These are phyloP conservation scores for Cataglyphis cursor DNA, from an alignment of 2,888 invertebrate species.

Conservation along the genomic window DNA sequence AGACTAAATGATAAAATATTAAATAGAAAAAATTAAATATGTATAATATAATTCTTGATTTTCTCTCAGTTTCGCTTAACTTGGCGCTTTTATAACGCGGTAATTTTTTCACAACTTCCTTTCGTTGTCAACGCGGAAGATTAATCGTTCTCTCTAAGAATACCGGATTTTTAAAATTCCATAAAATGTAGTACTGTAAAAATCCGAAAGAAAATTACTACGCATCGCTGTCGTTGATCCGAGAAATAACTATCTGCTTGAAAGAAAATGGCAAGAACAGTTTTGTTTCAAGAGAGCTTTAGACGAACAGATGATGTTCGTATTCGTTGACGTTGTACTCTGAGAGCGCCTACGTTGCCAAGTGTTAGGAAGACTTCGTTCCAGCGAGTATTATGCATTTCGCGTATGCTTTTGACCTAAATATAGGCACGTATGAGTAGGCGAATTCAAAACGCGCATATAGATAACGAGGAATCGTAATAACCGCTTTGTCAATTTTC, in stretches of 20 bases:
- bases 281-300: slow-evolving; percentile 53
- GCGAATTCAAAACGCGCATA: slow-evolving; percentile 67
- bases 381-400: slow-evolving; percentile 36
- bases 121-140: slow-evolving; percentile 13
- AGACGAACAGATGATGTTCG: slow-evolving; percentile 60
- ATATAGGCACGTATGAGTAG: slow-evolving; percentile 50
- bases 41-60: background rate
- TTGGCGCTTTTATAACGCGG: background rate
- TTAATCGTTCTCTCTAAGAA: slow-evolving; percentile 29
- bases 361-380: slow-evolving; percentile 50
- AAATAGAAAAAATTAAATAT: background rate
- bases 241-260: slow-evolving; percentile 64
- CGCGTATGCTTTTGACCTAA: slow-evolving; percentile 64
- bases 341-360: slow-evolving; percentile 55
- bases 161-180: slow-evolving; percentile 15
- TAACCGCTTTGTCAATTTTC: slow-evolving; percentile 71
- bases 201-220: slow-evolving; percentile 54
- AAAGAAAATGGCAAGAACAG: slow-evolving; percentile 13
- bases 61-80: slow-evolving; percentile 14
- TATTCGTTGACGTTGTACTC: slow-evolving; percentile 61
- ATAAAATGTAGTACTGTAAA: background rate
- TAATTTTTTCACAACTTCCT: background rate
- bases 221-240: slow-evolving; percentile 65
- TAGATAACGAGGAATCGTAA: slow-evolving; percentile 73
- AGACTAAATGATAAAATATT: background rate